These are phyloP conservation scores for Elymnias hypermnestra DNA, from an alignment of 1,140 invertebrate species.

Conservation along the genomic window DNA sequence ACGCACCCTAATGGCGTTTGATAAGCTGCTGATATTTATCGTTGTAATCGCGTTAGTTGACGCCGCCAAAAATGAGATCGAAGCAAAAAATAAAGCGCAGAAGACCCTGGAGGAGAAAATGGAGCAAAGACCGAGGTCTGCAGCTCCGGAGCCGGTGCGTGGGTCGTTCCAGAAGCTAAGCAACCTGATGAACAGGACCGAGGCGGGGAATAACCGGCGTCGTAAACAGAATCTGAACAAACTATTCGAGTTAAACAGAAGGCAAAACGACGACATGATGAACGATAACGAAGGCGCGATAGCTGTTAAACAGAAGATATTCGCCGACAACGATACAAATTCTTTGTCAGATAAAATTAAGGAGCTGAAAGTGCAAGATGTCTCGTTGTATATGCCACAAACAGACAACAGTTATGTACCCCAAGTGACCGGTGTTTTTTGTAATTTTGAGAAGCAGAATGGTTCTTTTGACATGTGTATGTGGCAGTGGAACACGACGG, in stretches of 20 bases:
- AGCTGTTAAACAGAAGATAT: constrained; percentile 36
- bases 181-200: constrained; percentile 49
- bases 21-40: constrained; percentile 38
- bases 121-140: constrained; percentile 53
- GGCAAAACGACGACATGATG: constrained; percentile 45
- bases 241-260: constrained; percentile 38
- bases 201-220: constrained; percentile 32
- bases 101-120: constrained; percentile 63
- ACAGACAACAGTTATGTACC: constrained; percentile 42
- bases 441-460: constrained; percentile 55
- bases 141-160: constrained; percentile 37
- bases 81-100: constrained; percentile 55
- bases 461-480: constrained; percentile 49
- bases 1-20: constrained; percentile 56
- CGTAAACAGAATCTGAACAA: constrained; percentile 50
- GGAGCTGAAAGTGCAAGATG: constrained; percentile 28
- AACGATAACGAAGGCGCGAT: constrained; percentile 64
- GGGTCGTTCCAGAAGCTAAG: constrained; percentile 52
- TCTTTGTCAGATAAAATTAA: constrained; percentile 47
- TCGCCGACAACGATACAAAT: constrained; percentile 42
- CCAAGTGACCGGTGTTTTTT: constrained; percentile 63
- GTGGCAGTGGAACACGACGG: constrained; percentile 67
- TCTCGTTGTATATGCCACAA: constrained; percentile 40
- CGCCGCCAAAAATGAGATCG: constrained; percentile 46
- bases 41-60: constrained; percentile 36